Base-by-base conservation (phyloP, 2,797 vertebrate genomes). In the Poeciliopsis presidionis region DNA sequence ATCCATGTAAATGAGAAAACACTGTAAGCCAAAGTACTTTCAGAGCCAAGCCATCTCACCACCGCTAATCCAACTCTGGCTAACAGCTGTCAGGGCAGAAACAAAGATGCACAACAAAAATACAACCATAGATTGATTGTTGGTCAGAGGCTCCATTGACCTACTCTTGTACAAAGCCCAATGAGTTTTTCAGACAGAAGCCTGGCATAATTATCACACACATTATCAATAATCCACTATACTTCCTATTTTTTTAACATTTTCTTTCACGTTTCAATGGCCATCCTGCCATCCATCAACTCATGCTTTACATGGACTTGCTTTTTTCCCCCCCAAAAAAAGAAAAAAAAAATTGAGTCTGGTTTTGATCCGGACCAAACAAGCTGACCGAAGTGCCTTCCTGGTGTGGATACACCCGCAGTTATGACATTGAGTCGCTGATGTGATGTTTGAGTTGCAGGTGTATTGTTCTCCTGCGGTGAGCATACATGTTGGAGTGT, bases 1-100 rank as follows among this genome's bases (percentile, higher is more conserved):
- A 49, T 33, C 28, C 61, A 72, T 86, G 55, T 67, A 81, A 86
- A 85, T 90, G 43, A 80, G 70, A 74, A 84, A 78, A 83, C 72
- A 79, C 41, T 30, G 75, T 63, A 36, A 82, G n/a, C 41, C 61
- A 43, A 75, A 78, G 78, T 63, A 84, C 87, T 86, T 85, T 85
- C 72, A 87, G 76, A 72, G 78, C 28, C 70, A 46, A 79, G 55
- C 81, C 46, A 49, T 81, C 81, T 30, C 1, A 46, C 80, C 71
- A 67, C 20, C 0, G 28, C 25, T 11, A 5, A 6, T 25, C n/a
- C 72, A 30, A 63, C 39, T 22, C 59, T 61, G 7, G 61, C 43
- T 87, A 82, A 91, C 86, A 69, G 83, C 14, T 69, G 76, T 78
- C 67, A 77, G 77, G 69, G 12, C 11, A 41, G 71, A 53, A 72